Percentiles rank a stretch among this genome's conserved stretches.
Evolutionary conservation across 2,113 vertebrate species (phyloP).

Genomic region (Lasiurus cinereus): DNA sequence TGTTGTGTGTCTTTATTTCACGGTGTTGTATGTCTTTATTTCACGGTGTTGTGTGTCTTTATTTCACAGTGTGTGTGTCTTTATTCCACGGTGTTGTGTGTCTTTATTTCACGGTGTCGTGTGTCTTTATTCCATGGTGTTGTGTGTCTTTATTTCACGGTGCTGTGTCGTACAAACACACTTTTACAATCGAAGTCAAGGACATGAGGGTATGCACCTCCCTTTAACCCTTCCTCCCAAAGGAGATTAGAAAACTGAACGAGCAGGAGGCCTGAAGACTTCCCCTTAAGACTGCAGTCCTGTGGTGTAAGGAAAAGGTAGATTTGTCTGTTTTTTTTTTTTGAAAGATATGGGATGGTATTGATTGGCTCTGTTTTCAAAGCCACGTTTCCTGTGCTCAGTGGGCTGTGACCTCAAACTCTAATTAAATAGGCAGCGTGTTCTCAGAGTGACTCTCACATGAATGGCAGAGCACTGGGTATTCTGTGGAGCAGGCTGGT

Average conservation of each 20-base stretch:
- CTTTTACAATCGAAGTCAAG: neutral
- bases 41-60: no score
- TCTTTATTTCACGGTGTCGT: no score
- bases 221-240: neutral
- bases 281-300: neutral
- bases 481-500: neutral
- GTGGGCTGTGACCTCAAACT: conserved; percentile 33
- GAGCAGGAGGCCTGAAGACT: neutral
- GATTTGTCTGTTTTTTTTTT: neutral
- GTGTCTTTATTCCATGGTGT: no score
- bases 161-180: neutral
- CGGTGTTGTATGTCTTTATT: no score
- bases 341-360: neutral
- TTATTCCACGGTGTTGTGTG: no score
- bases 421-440: conserved; percentile 27
- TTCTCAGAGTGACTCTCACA: conserved; percentile 20
- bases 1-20: neutral
- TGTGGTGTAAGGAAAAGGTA: neutral
- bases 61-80: no score
- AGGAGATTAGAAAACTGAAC: neutral
- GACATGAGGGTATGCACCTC: neutral
- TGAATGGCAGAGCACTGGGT: neutral
- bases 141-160: no score
- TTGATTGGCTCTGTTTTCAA: conserved; percentile 28
- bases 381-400: neutral